Percentiles rank a stretch among this genome's conserved stretches.
phyloP scores from a whole-genome alignment of 2,797 vertebrate genomes.

The Hemibagrus guttatus region DNA sequence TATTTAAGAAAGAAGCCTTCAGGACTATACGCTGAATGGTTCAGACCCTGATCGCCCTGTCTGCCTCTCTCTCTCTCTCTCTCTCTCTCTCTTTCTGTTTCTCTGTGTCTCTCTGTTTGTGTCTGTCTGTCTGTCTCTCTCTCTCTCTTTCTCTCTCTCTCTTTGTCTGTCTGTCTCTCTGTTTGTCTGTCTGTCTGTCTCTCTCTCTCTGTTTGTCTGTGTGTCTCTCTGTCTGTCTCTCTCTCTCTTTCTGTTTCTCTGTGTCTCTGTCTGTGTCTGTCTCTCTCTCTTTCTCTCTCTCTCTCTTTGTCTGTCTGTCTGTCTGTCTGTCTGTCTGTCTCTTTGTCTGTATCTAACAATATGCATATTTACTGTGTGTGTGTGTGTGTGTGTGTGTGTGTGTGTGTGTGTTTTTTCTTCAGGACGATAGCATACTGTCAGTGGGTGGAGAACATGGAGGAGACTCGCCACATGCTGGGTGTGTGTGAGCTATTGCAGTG shows the following conservation, averaged over 20 bases:
- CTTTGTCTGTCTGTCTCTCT: not conserved
- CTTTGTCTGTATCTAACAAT: not conserved
- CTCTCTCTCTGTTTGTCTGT: not conserved
- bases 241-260: too few species aligned
- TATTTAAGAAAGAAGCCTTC: not conserved
- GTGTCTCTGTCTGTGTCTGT: not conserved
- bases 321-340: not conserved
- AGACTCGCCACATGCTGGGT: constrained; percentile 91
- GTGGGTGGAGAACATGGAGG: constrained; percentile 95
- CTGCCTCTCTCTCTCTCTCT: not conserved
- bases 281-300: not conserved
- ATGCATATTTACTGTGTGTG: not conserved
- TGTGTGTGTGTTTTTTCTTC: constrained; percentile 29
- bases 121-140: too few species aligned
- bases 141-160: too few species aligned
- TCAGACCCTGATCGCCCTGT: not conserved
- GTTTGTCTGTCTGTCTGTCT: not conserved
- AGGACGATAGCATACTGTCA: constrained; percentile 98
- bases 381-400: constrained; percentile 27
- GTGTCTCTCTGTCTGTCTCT: not conserved
- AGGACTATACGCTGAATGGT: constrained; percentile 1
- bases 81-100: not conserved
- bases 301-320: too few species aligned
- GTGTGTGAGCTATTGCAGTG: constrained; percentile 91
- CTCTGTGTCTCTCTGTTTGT: too few species aligned